Percentiles rank a stretch among this genome's conserved stretches.
Conservation (phyloP, 1,140 invertebrate species). For the Caenorhabditis tropicalis region DNA sequence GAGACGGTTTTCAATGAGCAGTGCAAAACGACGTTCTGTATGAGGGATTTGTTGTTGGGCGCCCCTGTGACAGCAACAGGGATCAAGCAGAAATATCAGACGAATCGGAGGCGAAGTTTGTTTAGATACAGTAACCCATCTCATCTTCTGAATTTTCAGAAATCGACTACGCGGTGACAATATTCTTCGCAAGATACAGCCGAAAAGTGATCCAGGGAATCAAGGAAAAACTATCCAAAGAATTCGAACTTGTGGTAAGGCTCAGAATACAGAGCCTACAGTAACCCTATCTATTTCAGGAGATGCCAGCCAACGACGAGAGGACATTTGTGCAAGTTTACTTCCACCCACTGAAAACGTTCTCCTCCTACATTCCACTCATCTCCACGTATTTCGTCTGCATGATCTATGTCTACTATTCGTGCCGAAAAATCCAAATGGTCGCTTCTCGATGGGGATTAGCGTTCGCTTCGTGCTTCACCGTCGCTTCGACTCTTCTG, state of each 20-base stretch:
- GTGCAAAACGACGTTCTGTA: conserved; percentile 60
- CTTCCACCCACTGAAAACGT: conserved; percentile 63
- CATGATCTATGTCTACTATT: conserved; percentile 66
- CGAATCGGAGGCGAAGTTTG: conserved; percentile 65
- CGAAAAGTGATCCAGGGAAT: background rate
- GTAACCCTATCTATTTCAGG: background rate
- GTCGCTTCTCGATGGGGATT: conserved; percentile 90
- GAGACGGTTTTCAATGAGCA: conserved; percentile 59
- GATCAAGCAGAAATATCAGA: conserved; percentile 63
- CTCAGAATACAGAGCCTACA: background rate
- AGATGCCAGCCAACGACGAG: conserved; percentile 59
- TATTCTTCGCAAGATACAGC: conserved; percentile 56
- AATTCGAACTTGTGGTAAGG: conserved; percentile 55
- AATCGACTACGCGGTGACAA: conserved; percentile 62
- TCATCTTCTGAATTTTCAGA: conserved; percentile 50
- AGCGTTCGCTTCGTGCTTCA: conserved; percentile 85
- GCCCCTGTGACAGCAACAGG: conserved; percentile 57
- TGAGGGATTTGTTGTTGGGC: conserved; percentile 63
- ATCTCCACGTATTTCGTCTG: conserved; percentile 63
- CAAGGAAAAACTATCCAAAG: background rate
- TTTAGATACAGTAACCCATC: background rate
- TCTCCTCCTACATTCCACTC: conserved; percentile 65
- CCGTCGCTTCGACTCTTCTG: conserved; percentile 83
- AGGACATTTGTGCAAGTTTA: conserved; percentile 64
- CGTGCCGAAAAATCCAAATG: conserved; percentile 80